Base-by-base conservation (phyloP, 2,797 vertebrate species). In the Cyclopterus lumpus region DNA sequence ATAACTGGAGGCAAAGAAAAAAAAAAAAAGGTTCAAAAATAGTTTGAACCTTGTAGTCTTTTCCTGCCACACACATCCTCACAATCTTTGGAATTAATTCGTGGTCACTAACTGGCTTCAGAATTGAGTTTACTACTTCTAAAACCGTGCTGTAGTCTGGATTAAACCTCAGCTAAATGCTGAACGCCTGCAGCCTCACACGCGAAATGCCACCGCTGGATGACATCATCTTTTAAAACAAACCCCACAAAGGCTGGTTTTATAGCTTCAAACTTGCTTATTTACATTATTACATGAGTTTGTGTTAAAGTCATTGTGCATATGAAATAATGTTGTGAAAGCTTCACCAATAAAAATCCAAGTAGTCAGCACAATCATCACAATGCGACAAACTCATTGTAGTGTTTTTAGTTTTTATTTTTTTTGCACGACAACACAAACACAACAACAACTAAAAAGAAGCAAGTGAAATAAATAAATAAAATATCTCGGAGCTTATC, bases 1-100 rank as follows among this genome's bases (percentile, higher is more conserved):
- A 79, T 44, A 48, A 20, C 46, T 62, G 62, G 11, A 10, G 48
- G 73, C n/a, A 26, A 51, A 51, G n/a, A 24, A 51, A 48, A n/a
- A 4, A 48, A 44, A 42, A 42, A 42, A 42, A 14, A 28, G 16
- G 34, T 8, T 26, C 5, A 26, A 9, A 8, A 20, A 9, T 15
- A 24, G 24, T 42, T 59, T 44, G 2, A 24, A 46, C 22, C 1
- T 34, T 32, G 8, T 18, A 18, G 4, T 46, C n/a, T 66, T 11
- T 53, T 15, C n/a, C 40, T 65, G 53, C 60, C 36, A 57, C 26
- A 57, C 26, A 40, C 22, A 36, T 46, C 34, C 59, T 54, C 59
- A 42, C 58, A 11, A 1, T 54, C 36, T 32, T 14, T 44, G 34
- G 9, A 62, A 48, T 67, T 20, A 1, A 34, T 67, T 18, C 53